Evolutionary conservation across 2,888 invertebrate genomes (phyloP), one percentile per base, ranked within the genome.

Genomic region (Drosophila anomalata): DNA sequence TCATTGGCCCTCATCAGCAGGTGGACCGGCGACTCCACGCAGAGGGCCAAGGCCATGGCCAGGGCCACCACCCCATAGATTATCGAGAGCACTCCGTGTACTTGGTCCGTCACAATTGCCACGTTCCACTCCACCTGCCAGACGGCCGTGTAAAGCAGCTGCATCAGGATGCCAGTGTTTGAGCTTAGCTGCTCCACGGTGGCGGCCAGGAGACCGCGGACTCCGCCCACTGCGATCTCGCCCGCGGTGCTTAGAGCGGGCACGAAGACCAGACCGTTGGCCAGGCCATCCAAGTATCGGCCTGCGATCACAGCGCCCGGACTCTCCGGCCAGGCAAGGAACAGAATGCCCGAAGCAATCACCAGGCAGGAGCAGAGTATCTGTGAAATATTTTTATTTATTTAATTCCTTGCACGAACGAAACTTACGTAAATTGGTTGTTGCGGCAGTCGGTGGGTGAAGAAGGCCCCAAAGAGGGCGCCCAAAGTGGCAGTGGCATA

Each of bases 241-340:
- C 91, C 91, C 14, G 78, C 76, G 0, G 85, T 77, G 11, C 83
- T 75, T 12, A 91, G 54, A 0, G 88, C 79, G 33, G 90, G 81
- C 1, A 90, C 90, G 17, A 91, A 80, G 2, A 86, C 77, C 14
- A 91, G 54, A 0, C 90, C 90, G 54, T 90, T 87, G 17, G 89
- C 91, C 14, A 86, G 65, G 0, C 90, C 90, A 56, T 91, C 89
- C n/a, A 90, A 17, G 17, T 90, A 91, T 3, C 91, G 87, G 3
- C 87, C 89, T 0, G 77, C 75, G 1, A 88, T 73, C 9, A 88
- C 63, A 2, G 79, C 79, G 0, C 58, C 62, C 0, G 71, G 22
- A 12, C 68, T 66, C 5, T 76, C 63, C 0, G 77, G 60, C 17
- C 87, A 72, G 8, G 77, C 52, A 0, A 82, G 29, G 41, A 79